A percentile compares a stretch with the other conserved stretches of the same genome.
phyloP scores from a whole-genome alignment of 2,888 invertebrate species.

The Tyria jacobaeae region DNA sequence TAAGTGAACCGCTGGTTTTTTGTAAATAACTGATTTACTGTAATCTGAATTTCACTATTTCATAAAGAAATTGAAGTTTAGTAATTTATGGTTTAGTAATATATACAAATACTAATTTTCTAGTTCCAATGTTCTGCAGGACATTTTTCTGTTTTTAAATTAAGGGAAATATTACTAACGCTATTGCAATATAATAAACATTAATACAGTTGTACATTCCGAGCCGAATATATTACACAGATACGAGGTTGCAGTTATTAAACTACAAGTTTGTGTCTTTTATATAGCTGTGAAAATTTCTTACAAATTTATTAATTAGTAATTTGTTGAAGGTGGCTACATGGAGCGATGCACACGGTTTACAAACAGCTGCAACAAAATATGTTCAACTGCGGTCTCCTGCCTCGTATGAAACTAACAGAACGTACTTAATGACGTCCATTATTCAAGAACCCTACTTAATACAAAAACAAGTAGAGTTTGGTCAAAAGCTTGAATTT shows the following conservation, averaged over 20 bases:
- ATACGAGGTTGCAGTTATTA: neutral
- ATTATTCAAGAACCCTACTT: slow-evolving; percentile 96
- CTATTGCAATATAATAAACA: neutral
- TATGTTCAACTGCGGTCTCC: slow-evolving; percentile 91
- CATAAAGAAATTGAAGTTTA: neutral
- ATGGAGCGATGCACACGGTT: slow-evolving; percentile 94
- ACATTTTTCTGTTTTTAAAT: neutral
- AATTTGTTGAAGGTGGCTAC: slow-evolving; percentile 89
- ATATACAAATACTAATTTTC: neutral
- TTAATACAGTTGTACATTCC: too few relatives aligned
- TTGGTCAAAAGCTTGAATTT: slow-evolving; percentile 92
- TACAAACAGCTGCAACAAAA: slow-evolving; percentile 91
- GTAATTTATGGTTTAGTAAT: too few relatives aligned
- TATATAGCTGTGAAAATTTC: neutral
- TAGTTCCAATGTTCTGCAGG: neutral
- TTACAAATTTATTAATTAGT: neutral
- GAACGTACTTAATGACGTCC: slow-evolving; percentile 95
- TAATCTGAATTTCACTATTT: slow-evolving; percentile 3
- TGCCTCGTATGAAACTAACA: slow-evolving; percentile 91
- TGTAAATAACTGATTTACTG: slow-evolving; percentile 21
- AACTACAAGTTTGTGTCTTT: neutral
- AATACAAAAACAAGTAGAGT: slow-evolving; percentile 89
- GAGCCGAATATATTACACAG: neutral
- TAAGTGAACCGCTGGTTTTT: slow-evolving; percentile 24
- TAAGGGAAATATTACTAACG: too few relatives aligned